A percentile compares a stretch with the other conserved stretches of the same genome.
These are phyloP conservation scores for Pseudomyrmex gracilis DNA, from an alignment of 1,140 invertebrate species.

Conservation along the genomic window DNA sequence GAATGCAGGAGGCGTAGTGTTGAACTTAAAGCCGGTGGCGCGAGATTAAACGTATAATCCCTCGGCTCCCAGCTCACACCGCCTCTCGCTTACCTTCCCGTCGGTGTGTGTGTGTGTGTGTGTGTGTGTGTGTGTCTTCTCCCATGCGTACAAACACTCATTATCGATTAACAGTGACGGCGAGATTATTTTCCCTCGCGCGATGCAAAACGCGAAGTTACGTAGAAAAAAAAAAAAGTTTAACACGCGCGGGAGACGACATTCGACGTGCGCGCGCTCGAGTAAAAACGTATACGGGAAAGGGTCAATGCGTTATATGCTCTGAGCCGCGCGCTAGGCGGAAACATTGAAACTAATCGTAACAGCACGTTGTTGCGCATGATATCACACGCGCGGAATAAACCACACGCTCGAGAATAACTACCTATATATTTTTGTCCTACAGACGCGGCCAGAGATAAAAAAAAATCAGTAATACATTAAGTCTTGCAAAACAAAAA, in stretches of 20 bases:
- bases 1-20: constrained; percentile 7
- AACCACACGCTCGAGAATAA: not conserved
- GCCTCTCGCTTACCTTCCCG: not conserved
- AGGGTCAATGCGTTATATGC: constrained; percentile 17
- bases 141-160: constrained; percentile 36
- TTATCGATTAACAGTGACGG: constrained; percentile 54
- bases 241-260: not conserved
- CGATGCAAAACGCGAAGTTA: constrained; percentile 27
- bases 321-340: not conserved
- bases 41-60: constrained; percentile 42
- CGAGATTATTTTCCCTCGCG: constrained; percentile 42
- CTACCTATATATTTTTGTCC: not conserved
- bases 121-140: too few relatives aligned
- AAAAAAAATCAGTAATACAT: not conserved
- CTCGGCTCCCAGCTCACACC: constrained; percentile 1
- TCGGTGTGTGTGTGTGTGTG: too few relatives aligned
- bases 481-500: not conserved
- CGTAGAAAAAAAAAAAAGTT: constrained; percentile 16
- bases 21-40: constrained; percentile 26
- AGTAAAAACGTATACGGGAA: not conserved
- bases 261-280: not conserved
- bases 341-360: constrained; percentile 28
- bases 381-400: not conserved
- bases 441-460: not conserved
- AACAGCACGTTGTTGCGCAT: not conserved